These are phyloP conservation scores for Oxyruncus cristatus DNA, from an alignment of 2,113 vertebrate genomes.

Conservation along the genomic window DNA sequence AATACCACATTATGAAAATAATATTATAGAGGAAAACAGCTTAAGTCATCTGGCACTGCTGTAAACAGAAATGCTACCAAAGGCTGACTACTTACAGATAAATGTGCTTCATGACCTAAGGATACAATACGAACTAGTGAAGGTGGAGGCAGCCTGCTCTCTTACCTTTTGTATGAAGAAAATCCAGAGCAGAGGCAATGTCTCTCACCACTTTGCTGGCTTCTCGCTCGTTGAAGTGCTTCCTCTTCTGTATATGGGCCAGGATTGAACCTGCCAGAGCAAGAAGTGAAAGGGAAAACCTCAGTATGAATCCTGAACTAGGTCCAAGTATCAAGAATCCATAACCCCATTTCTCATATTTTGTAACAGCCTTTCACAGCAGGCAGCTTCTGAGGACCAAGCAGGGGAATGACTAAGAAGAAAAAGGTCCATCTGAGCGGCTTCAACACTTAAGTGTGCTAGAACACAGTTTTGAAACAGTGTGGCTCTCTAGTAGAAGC, in stretches of 20 bases:
- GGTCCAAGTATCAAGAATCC: neutral
- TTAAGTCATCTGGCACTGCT: neutral
- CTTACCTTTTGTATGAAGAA: constrained; percentile 93
- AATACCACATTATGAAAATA: neutral
- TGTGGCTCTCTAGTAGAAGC: neutral
- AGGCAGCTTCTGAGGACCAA: neutral
- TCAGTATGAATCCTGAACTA: neutral
- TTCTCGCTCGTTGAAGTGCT: constrained; percentile 94
- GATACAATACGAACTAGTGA: neutral
- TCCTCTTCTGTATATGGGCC: constrained; percentile 90
- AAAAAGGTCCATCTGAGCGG: neutral
- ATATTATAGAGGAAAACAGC: neutral
- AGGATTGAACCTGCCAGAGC: constrained; percentile 86
- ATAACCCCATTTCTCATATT: neutral
- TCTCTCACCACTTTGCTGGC: constrained; percentile 93
- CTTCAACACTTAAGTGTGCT: neutral
- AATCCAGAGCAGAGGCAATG: constrained; percentile 90
- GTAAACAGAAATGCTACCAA: neutral
- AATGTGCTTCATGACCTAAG: neutral
- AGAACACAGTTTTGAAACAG: neutral
- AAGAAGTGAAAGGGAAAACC: neutral
- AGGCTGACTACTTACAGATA: neutral
- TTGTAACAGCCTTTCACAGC: neutral
- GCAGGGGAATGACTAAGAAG: neutral
- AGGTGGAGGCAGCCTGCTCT: neutral